Conservation (phyloP, 2,888 invertebrate species). For the Glaucopsyche alexis region DNA sequence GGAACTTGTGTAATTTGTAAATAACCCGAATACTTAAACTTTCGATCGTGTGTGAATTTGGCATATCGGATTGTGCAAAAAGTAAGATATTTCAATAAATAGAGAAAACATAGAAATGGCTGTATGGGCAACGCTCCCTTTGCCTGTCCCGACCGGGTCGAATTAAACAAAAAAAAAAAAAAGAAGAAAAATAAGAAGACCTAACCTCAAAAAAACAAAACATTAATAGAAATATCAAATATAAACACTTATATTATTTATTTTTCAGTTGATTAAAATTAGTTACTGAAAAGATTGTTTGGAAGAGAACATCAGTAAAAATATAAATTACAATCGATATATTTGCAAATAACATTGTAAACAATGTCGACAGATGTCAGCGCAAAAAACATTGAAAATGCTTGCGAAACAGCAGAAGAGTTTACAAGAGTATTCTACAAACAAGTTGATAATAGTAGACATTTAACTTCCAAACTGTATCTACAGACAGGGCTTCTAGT, state of each 20-base stretch:
- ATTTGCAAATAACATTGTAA: background rate
- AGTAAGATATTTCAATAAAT: constrained; percentile 24
- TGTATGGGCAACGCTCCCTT: too few relatives aligned
- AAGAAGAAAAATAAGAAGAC: too few relatives aligned
- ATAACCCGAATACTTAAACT: constrained; percentile 38
- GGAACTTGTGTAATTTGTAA: constrained; percentile 41
- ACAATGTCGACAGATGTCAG: constrained; percentile 73
- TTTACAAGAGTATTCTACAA: constrained; percentile 95
- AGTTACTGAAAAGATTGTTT: background rate
- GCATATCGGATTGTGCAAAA: constrained; percentile 24
- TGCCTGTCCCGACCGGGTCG: too few relatives aligned
- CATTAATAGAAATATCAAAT: too few relatives aligned
- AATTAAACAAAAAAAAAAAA: too few relatives aligned
- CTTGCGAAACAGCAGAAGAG: constrained; percentile 91
- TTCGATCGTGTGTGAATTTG: constrained; percentile 35
- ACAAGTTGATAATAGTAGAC: constrained; percentile 91
- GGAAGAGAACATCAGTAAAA: background rate
- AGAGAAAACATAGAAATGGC: too few relatives aligned
- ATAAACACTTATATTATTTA: too few relatives aligned
- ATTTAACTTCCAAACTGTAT: constrained; percentile 90
- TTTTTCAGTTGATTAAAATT: too few relatives aligned
- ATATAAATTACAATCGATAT: too few relatives aligned
- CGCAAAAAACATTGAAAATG: constrained; percentile 86
- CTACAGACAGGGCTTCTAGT: constrained; percentile 90
- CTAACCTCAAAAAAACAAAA: too few relatives aligned